Conservation (phyloP, 2,888 invertebrate genomes). For the Drosophila melanocephala region DNA sequence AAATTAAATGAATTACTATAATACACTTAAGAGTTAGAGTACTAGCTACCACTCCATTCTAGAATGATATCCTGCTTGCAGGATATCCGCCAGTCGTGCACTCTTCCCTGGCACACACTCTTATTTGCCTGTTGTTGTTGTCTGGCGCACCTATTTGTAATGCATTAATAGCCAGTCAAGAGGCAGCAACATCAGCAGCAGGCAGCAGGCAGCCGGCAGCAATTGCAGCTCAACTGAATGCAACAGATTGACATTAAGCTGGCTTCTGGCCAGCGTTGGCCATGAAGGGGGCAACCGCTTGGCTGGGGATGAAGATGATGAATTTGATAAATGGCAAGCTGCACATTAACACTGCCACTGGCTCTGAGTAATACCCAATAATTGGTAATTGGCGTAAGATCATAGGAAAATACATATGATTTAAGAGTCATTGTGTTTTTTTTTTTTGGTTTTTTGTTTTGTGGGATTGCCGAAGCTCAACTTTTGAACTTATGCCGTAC, state of each 20-base stretch:
- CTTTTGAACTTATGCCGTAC: conserved; percentile 3
- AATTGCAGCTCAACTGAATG: conserved; percentile 46
- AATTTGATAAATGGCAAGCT: conserved; percentile 60
- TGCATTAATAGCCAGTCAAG: conserved; percentile 71
- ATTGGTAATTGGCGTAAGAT: conserved; percentile 42
- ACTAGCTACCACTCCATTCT: neutral
- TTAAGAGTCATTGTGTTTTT: conserved; percentile 16
- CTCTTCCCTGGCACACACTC: neutral
- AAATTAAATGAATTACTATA: neutral
- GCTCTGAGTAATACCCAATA: conserved; percentile 44
- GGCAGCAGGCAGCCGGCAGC: conserved; percentile 38
- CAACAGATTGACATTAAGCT: conserved; percentile 75
- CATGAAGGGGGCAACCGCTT: conserved; percentile 39
- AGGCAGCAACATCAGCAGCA: conserved; percentile 36
- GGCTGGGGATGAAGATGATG: conserved; percentile 44
- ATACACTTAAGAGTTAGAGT: too few relatives aligned
- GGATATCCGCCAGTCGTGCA: neutral
- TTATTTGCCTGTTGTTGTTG: conserved; percentile 34
- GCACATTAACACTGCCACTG: conserved; percentile 48
- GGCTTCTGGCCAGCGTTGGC: conserved; percentile 45
- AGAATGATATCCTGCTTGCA: neutral
- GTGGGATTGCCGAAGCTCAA: conserved; percentile 7
- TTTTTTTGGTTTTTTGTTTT: neutral
- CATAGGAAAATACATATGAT: conserved; percentile 23
- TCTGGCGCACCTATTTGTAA: conserved; percentile 80